A percentile compares a stretch with the other conserved stretches of the same genome.
phyloP scores from a whole-genome alignment of 2,888 invertebrate genomes.

The Camptogramma bilineatum region DNA sequence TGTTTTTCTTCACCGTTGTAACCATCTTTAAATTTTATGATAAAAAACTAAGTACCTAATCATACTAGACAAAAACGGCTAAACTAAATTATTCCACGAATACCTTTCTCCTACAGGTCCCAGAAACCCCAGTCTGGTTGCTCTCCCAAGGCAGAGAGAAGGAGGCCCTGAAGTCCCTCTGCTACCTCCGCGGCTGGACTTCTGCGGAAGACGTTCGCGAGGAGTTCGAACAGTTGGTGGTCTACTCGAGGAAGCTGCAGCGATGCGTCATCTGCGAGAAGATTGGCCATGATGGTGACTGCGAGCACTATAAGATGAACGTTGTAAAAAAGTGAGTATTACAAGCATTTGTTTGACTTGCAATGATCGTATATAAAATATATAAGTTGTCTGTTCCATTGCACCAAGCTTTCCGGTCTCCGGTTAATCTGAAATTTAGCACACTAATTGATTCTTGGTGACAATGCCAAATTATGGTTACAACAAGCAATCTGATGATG shows the following conservation, averaged over 20 bases:
- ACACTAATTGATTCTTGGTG: no score
- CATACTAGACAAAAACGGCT: no score
- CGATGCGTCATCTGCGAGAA: constrained; percentile 70
- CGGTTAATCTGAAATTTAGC: no score
- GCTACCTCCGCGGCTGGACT: constrained; percentile 85
- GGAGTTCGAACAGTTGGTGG: constrained; percentile 73
- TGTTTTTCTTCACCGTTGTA: no score
- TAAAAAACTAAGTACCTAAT: background rate
- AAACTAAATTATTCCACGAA: no score
- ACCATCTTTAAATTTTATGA: background rate
- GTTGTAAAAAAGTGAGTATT: constrained; percentile 61
- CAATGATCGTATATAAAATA: background rate
- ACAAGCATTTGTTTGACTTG: background rate
- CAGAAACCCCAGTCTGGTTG: constrained; percentile 86
- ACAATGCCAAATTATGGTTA: no score
- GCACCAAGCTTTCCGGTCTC: no score
- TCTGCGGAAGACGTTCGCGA: constrained; percentile 72
- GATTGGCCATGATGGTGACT: constrained; percentile 51
- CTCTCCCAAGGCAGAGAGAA: constrained; percentile 77
- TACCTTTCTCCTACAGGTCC: constrained; percentile 62
- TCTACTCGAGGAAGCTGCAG: constrained; percentile 69
- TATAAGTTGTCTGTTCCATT: no score
- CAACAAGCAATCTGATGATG: no score
- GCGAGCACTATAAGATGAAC: constrained; percentile 69
- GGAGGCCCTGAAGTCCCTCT: constrained; percentile 81